These are phyloP conservation scores for Rattus norvegicus DNA, from an alignment of 2,113 vertebrate genomes.

Conservation along the genomic window GRCr8 NC_086028.1:59629001-59629500, in stretches of 20 bases:
- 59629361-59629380: conserved; percentile 74
- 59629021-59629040: not conserved
- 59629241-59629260: conserved; percentile 68
- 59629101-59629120: not conserved
- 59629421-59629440: conserved; percentile 72
- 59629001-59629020: not conserved
- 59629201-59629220: not conserved
- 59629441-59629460: conserved; percentile 63
- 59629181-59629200: not conserved
- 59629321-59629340: conserved; percentile 65
- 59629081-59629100: too few species aligned
- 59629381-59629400: conserved; percentile 15
- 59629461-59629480: conserved; percentile 71
- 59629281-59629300: conserved; percentile 67
- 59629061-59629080: not conserved
- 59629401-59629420: conserved; percentile 72
- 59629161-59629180: too few species aligned
- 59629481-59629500: conserved; percentile 67
- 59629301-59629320: conserved; percentile 44
- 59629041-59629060: not conserved
- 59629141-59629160: not conserved
- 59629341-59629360: conserved; percentile 60
- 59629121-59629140: not conserved
- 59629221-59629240: not conserved
- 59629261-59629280: conserved; percentile 39